Evolutionary conservation across 2,113 vertebrate species (phyloP), one percentile per base, ranked within the genome.

Genomic region (Blennius ocellaris): DNA sequence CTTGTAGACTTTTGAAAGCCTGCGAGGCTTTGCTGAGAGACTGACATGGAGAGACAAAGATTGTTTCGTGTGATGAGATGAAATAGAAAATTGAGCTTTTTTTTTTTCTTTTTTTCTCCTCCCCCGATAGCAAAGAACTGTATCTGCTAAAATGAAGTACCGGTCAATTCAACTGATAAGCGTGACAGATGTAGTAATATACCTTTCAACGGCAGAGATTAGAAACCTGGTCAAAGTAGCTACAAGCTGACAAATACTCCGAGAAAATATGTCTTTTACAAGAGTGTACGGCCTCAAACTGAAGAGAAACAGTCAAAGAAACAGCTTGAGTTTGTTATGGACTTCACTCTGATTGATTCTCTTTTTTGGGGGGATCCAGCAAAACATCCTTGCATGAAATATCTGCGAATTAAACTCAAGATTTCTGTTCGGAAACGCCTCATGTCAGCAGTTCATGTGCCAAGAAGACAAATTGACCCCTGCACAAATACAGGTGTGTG

Each of bases 401-500:
- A 43, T 44, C 8, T 43, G 11, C 45, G 5, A 41, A 16, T 17
- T 5, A 3, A 43, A 21, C 8, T 37, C 2, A 37, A 30, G 12
- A 37, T 63, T 5, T 3, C 12, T 7, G 21, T 44, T 4, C 21
- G 21, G 21, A 30, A 30, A 30, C 21, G 21, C 21, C 21, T 30
- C 21, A 4, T 30, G 21, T 30, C 21, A 30, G 54, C 53, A 61
- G 55, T 12, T 56, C 9, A 4, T 11, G 16, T 67, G 52, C 41
- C 15, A n/a, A 11, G 41, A 16, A 50, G 9, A 45, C 39, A 30
- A 43, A 61, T 39, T 39, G 49, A 68, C 72, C 16, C 16, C 38
- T 45, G 48, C 39, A 63, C 67, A 73, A 76, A 67, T 38, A 57
- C 68, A 82, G 76, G 81, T 80, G 72, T 80, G 72, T 70, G 55